Conservation (phyloP, 1,140 invertebrate genomes). For the Orius insidiosus region DNA sequence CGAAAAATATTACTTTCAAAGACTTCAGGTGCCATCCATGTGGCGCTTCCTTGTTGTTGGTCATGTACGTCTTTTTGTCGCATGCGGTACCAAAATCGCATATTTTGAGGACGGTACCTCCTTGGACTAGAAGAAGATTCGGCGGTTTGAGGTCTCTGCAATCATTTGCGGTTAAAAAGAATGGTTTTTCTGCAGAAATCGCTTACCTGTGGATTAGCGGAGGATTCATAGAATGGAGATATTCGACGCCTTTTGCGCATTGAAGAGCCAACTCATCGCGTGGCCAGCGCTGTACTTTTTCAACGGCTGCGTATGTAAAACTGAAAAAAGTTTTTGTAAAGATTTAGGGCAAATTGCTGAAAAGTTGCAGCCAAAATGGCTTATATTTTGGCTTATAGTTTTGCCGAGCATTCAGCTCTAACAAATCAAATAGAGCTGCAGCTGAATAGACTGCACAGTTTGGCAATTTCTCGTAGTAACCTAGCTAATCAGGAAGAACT, state of each 20-base stretch:
- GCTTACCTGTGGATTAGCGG: conserved; percentile 88
- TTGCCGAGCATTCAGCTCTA: too few species aligned
- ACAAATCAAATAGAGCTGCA: too few species aligned
- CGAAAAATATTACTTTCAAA: conserved; percentile 46
- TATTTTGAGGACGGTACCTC: conserved; percentile 81
- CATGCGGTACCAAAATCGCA: conserved; percentile 93
- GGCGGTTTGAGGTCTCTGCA: conserved; percentile 92
- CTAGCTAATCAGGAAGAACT: too few species aligned
- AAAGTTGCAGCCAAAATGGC: too few species aligned
- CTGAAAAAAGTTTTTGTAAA: conserved; percentile 30
- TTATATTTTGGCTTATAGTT: too few species aligned
- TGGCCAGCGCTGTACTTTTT: conserved; percentile 72
- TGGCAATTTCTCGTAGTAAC: too few species aligned
- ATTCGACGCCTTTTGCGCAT: conserved; percentile 83
- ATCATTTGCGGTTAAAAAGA: too few species aligned
- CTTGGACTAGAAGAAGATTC: conserved; percentile 74
- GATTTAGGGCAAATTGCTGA: too few species aligned
- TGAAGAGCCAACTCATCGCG: conserved; percentile 88
- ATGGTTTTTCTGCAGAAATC: too few species aligned
- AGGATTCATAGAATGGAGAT: conserved; percentile 87
- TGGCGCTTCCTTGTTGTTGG: conserved; percentile 91
- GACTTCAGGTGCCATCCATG: conserved; percentile 98
- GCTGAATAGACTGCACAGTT: too few species aligned
- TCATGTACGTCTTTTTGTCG: conserved; percentile 91
- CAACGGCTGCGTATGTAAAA: conserved; percentile 67